Base-by-base conservation (phyloP, 2,888 invertebrate species). In the Orchesellides sinensis region DNA sequence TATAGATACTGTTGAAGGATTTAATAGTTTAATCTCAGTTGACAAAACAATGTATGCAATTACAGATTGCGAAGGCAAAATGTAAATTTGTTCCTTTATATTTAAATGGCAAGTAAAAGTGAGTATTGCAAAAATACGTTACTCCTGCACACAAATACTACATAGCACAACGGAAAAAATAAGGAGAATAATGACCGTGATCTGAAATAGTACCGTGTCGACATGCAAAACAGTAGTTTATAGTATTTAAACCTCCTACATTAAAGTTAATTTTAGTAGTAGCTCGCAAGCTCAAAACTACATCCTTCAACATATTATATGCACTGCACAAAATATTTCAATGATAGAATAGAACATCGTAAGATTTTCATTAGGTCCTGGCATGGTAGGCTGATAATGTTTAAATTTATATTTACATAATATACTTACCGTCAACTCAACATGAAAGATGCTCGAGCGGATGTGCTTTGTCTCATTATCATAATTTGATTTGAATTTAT, bases 381-480 rank as follows among this genome's bases (percentile, higher is more conserved):
- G n/a, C n/a, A n/a, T n/a, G n/a, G n/a, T n/a, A n/a, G n/a, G n/a
- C n/a, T n/a, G n/a, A n/a, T n/a, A n/a, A n/a, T n/a, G n/a, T n/a
- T n/a, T 14, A 8, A 40, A 40, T 5, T 14, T 40, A n/a, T 2
- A 40, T 5, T 40, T 14, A 2, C 10, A n/a, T 40, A 8, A 14
- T 40, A 14, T 40, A 49, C 8, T 54, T 25, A 25, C 54, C 25
- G 25, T 54, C 54, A 54, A 14, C 54, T 54, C 14, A 17, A 3
- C 21, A 54, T 25, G 23, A 17, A 54, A 23, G 23, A 8, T 25
- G 10, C 54, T 21, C 21, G 10, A 54, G 23, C 54, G 54, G 54
- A 54, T 54, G 54, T 54, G 2, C 54, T 21, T 54, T 54, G 12
- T 12, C 54, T 54, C 54, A 54, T 54, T 54, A 21, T 54, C 23